Percentiles rank a stretch among this genome's conserved stretches.
phyloP scores from a whole-genome alignment of 1,140 invertebrate genomes.

The Pseudachorutes palmiensis region DNA sequence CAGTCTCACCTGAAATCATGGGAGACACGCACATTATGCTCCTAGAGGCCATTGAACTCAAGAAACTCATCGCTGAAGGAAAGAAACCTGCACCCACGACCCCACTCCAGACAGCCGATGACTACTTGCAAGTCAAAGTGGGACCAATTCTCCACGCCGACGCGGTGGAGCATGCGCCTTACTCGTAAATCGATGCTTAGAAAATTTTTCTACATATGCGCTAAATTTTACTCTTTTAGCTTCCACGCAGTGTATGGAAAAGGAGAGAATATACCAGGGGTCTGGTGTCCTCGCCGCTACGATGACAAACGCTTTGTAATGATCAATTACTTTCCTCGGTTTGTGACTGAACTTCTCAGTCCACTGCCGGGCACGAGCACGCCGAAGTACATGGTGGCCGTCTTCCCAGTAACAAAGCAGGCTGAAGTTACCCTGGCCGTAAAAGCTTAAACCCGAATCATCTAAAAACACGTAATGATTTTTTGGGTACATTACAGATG shows the following conservation, averaged over 20 bases:
- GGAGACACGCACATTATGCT: slow-evolving; percentile 35
- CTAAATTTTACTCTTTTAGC: slow-evolving; percentile 6
- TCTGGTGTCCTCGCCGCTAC: slow-evolving; percentile 35
- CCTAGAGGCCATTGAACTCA: slow-evolving; percentile 26
- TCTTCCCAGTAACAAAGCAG: slow-evolving; percentile 22
- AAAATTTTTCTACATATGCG: background rate
- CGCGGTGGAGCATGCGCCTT: slow-evolving; percentile 30
- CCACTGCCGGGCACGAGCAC: slow-evolving; percentile 13
- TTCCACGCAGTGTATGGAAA: slow-evolving; percentile 32
- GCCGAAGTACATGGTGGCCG: slow-evolving; percentile 29
- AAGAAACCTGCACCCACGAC: slow-evolving; percentile 13
- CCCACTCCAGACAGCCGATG: slow-evolving; percentile 30
- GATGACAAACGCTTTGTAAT: slow-evolving; percentile 34
- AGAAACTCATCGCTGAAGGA: slow-evolving; percentile 21
- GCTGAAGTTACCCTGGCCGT: slow-evolving; percentile 19
- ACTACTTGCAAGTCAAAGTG: slow-evolving; percentile 30
- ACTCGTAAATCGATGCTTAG: slow-evolving; percentile 24
- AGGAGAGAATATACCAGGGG: slow-evolving; percentile 21
- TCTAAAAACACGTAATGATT: background rate
- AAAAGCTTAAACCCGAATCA: background rate
- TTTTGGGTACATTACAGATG: background rate
- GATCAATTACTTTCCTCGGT: slow-evolving; percentile 34
- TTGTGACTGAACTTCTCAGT: slow-evolving; percentile 34
- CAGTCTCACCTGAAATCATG: slow-evolving; percentile 18
- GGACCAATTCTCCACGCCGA: slow-evolving; percentile 24